phyloP scores from a whole-genome alignment of 2,888 invertebrate genomes.

The Iphiclides podalirius region DNA sequence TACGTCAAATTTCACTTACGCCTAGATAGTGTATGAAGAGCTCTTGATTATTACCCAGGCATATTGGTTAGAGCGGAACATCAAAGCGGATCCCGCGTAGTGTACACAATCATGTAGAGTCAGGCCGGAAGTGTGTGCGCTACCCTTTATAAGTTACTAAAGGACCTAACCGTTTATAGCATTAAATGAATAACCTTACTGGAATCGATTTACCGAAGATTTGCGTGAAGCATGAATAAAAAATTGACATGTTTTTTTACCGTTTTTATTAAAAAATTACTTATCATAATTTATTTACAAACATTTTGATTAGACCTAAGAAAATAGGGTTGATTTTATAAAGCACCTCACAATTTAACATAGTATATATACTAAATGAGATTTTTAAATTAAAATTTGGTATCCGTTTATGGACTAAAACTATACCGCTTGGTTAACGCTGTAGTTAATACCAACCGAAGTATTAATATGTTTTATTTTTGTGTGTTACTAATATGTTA shows the following conservation, averaged over 20 bases:
- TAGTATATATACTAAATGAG: no score
- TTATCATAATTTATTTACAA: no score
- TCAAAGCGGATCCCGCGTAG: slow-evolving; percentile 10
- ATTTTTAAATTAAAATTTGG: no score
- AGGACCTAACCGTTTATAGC: slow-evolving; percentile 10
- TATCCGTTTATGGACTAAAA: no score
- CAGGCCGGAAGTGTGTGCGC: not conserved
- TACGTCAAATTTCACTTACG: slow-evolving; percentile 13
- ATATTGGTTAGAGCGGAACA: slow-evolving; percentile 11
- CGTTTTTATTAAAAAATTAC: no score
- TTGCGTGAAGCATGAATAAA: not conserved
- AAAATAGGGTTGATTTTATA: no score
- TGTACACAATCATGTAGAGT: slow-evolving; percentile 15
- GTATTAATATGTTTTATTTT: no score
- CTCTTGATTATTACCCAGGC: slow-evolving; percentile 9
- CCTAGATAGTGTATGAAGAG: not conserved
- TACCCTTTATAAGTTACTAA: slow-evolving; percentile 1
- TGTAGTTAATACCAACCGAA: no score
- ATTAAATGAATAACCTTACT: slow-evolving; percentile 8
- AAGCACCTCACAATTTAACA: no score
- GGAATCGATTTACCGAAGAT: slow-evolving; percentile 1
- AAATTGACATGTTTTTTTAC: not conserved
- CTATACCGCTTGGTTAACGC: no score
- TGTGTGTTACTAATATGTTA: no score
- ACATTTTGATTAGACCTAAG: no score